Percentiles rank a stretch among this genome's conserved stretches.
phyloP scores from a whole-genome alignment of 2,797 vertebrate species.

The Psittacula derbiana region DNA sequence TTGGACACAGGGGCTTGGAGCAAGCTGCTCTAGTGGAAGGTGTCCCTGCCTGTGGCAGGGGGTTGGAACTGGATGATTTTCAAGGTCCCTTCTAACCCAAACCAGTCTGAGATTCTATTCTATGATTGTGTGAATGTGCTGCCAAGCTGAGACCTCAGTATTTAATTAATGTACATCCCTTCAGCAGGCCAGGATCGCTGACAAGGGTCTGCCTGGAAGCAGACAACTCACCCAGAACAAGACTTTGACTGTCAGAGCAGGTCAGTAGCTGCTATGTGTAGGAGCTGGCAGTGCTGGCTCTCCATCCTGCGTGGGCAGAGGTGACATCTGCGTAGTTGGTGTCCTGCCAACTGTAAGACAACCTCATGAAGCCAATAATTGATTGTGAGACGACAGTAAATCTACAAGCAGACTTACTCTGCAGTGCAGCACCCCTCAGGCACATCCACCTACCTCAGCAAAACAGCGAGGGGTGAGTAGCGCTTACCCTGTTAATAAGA shows the following conservation, averaged over 20 bases:
- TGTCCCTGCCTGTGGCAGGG: too few species aligned
- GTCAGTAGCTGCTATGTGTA: neutral
- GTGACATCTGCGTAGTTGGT: neutral
- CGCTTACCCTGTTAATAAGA: neutral
- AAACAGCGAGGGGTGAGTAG: fast-evolving
- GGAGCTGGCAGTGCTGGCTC: neutral
- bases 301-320: neutral
- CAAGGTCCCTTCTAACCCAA: neutral
- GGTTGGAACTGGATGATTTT: neutral
- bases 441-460: neutral
- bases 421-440: neutral
- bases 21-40: too few species aligned
- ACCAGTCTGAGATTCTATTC: neutral
- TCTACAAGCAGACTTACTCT: neutral
- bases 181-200: neutral
- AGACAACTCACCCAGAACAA: neutral
- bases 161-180: neutral
- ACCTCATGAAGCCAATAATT: neutral
- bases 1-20: too few species aligned
- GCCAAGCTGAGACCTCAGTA: neutral
- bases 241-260: neutral
- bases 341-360: neutral
- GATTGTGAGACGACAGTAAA: neutral
- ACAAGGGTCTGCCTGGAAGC: neutral
- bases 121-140: neutral